Evolutionary conservation across 2,888 invertebrate genomes (phyloP).

Genomic region (Bugulina stolonifera): DNA sequence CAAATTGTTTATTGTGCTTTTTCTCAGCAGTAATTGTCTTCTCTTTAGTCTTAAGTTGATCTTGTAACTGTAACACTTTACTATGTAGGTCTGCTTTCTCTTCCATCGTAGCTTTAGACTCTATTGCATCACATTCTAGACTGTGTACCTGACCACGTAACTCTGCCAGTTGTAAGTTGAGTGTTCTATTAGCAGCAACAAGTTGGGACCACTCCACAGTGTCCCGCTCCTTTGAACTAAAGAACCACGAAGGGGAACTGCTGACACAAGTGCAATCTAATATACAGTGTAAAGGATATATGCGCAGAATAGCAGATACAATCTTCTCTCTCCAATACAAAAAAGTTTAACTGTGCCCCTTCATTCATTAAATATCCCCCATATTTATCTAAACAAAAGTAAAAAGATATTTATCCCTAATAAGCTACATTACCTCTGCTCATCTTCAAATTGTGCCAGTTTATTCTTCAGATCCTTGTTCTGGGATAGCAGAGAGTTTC

Average conservation of each 20-base stretch:
- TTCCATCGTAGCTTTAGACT: not conserved
- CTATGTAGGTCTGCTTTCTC: constrained; percentile 7
- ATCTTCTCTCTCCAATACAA: no score
- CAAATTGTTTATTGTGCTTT: not conserved
- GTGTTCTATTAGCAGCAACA: not conserved
- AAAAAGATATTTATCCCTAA: not conserved
- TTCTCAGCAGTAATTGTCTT: not conserved
- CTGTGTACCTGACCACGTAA: not conserved
- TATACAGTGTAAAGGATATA: no score
- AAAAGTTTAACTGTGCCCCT: no score
- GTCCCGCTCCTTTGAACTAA: not conserved
- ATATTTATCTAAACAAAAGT: no score
- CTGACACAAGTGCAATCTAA: no score
- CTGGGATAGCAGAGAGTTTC: not conserved
- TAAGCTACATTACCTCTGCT: not conserved
- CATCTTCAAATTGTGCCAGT: not conserved
- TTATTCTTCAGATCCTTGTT: not conserved
- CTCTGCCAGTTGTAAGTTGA: not conserved
- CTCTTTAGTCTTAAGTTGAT: not conserved
- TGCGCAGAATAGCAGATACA: no score
- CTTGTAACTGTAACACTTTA: not conserved
- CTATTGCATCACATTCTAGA: constrained; percentile 1
- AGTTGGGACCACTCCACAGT: not conserved
- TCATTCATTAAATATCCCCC: no score
- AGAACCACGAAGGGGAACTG: no score